A percentile compares a stretch with the other conserved stretches of the same genome.
These are phyloP conservation scores for Litoditis marina DNA, from an alignment of 2,888 invertebrate genomes.

Conservation along the genomic window DNA sequence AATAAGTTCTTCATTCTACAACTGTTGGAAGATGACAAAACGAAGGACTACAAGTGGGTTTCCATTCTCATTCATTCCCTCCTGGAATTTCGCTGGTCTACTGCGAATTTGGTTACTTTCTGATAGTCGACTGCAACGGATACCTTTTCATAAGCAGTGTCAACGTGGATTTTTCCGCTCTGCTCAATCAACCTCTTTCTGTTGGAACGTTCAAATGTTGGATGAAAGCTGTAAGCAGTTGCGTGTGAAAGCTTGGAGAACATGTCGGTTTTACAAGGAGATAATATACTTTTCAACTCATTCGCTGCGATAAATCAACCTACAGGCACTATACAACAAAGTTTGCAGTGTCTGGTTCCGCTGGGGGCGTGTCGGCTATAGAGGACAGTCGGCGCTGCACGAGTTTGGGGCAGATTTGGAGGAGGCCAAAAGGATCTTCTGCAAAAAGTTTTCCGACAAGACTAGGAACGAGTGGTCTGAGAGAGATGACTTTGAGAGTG, in stretches of 20 bases:
- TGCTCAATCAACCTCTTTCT: too few species aligned
- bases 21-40: conserved; percentile 63
- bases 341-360: conserved; percentile 65
- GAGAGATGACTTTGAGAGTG: conserved; percentile 2
- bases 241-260: too few species aligned
- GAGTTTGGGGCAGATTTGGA: conserved; percentile 63
- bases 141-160: too few species aligned
- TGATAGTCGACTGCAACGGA: too few species aligned
- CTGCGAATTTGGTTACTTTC: too few species aligned
- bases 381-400: conserved; percentile 64
- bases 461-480: conserved; percentile 64
- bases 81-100: too few species aligned
- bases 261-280: too few species aligned
- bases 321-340: too few species aligned
- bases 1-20: conserved; percentile 68
- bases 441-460: conserved; percentile 66
- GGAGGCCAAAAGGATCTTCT: conserved; percentile 64
- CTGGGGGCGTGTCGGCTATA: conserved; percentile 67
- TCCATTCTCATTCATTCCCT: not conserved
- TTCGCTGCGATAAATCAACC: not conserved
- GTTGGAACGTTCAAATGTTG: too few species aligned
- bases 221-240: too few species aligned
- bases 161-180: too few species aligned
- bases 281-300: not conserved
- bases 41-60: conserved; percentile 57